Base-by-base conservation (phyloP, 2,113 vertebrate species). In the Calidris pugnax region DNA sequence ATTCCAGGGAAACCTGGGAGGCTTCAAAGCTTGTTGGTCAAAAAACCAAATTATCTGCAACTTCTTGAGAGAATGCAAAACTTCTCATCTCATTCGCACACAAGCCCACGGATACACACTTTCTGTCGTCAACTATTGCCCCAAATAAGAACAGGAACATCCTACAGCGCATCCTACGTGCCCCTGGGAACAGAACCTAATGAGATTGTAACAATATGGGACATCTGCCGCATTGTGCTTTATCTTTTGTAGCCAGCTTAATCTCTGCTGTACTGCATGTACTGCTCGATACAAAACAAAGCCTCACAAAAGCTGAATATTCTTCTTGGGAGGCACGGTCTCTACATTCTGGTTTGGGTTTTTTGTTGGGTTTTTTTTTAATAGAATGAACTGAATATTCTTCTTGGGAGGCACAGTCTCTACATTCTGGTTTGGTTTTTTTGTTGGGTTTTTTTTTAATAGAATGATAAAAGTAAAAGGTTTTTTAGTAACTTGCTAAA, bases 71-170 rank as follows among this genome's bases (percentile, higher is more conserved):
- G 19, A 66, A 45, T 2, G 12, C 11, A 35, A 37, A 85, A 66
- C 6, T 81, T 60, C 50, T 57, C 48, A 14, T 26, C 33, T 76
- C 30, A 20, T 35, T 5, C 0, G 0, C 0, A 55, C 22, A 26
- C 28, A 22, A 26, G n/a, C 39, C 45, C 63, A 35, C 10, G 32
- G 37, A 41, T 9, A 22, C 6, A 26, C 41, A 14, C 47, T 13
- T 59, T 39, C 48, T 8, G 3, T 12, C 4, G 1, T 22, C 75
- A 57, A 5, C 18, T 43, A 21, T 1, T 53, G 45, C 33, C 45
- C 47, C 26, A 89, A 33, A 18, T 12, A 59, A 47, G 35, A 62
- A 7, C 9, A 47, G 53, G 26, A 82, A 63, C 51, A 47, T 50
- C 39, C 83, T 21, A 26, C 26, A 35, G 74, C 3, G 24, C 24